A percentile compares a stretch with the other conserved stretches of the same genome.
Evolutionary conservation across 2,797 vertebrate genomes (phyloP).

Genomic region (Pterois miles): DNA sequence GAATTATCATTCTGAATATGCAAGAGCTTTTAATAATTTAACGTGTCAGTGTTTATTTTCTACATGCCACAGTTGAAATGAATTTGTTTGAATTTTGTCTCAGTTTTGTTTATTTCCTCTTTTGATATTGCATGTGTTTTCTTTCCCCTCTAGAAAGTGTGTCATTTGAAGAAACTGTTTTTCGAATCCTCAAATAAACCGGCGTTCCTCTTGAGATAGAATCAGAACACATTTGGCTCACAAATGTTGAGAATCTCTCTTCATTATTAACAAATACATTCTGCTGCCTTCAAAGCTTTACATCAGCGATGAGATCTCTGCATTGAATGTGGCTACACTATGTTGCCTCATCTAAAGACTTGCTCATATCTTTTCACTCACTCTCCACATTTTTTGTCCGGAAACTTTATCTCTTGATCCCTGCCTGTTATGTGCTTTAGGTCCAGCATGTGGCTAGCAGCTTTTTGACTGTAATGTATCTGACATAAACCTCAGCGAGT

Average conservation of each 20-base stretch:
- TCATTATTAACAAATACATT: slow-evolving; percentile 49
- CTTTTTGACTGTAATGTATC: slow-evolving; percentile 64
- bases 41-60: slow-evolving; percentile 81
- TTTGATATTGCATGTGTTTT: slow-evolving; percentile 66
- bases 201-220: slow-evolving; percentile 46
- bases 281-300: slow-evolving; percentile 21
- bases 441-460: slow-evolving; percentile 80
- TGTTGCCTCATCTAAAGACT: slow-evolving; percentile 23
- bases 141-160: slow-evolving; percentile 64
- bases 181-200: slow-evolving; percentile 59
- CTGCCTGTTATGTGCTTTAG: slow-evolving; percentile 72
- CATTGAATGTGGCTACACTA: slow-evolving; percentile 12
- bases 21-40: slow-evolving; percentile 87
- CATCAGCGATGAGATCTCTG: slow-evolving; percentile 13
- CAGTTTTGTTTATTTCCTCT: slow-evolving; percentile 82
- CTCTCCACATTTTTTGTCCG: slow-evolving; percentile 69
- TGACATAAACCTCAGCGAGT: slow-evolving; percentile 63
- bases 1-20: slow-evolving; percentile 85
- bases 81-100: slow-evolving; percentile 88
- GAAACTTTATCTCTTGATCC: slow-evolving; percentile 82
- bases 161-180: slow-evolving; percentile 65
- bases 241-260: slow-evolving; percentile 69
- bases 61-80: slow-evolving; percentile 68
- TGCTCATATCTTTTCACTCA: slow-evolving; percentile 40
- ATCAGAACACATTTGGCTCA: slow-evolving; percentile 60